phyloP scores from a whole-genome alignment of 2,888 invertebrate species.

The Tetanocera ferruginea region DNA sequence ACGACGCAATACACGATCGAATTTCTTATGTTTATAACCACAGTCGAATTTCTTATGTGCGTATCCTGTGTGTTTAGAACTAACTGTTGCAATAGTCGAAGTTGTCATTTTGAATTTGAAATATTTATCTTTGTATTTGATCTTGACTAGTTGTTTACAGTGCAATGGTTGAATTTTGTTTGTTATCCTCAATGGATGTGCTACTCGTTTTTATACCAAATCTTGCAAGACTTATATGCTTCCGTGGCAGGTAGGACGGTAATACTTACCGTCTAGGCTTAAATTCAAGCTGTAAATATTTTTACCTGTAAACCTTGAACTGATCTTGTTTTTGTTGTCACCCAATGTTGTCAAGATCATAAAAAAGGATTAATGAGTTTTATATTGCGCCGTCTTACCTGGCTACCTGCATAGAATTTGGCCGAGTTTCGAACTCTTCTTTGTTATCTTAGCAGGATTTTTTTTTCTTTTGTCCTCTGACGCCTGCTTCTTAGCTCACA shows the following conservation, averaged over 20 bases:
- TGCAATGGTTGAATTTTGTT: background rate
- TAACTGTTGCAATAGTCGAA: constrained; percentile 21
- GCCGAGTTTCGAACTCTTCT: background rate
- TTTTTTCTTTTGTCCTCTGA: background rate
- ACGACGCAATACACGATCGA: constrained; percentile 33
- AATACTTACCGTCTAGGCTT: background rate
- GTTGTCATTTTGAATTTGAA: constrained; percentile 32
- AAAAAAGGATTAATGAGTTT: background rate
- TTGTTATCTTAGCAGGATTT: background rate
- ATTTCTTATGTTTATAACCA: constrained; percentile 42
- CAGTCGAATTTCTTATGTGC: constrained; percentile 45
- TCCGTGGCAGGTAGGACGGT: background rate
- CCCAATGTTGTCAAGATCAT: background rate
- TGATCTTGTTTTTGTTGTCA: background rate
- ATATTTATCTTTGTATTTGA: background rate
- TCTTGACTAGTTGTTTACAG: background rate
- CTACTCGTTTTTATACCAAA: background rate
- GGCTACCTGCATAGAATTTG: background rate
- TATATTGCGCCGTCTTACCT: background rate
- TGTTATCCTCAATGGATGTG: background rate
- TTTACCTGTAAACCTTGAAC: background rate
- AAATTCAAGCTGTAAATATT: background rate
- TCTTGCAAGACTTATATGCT: background rate
- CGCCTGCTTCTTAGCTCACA: background rate
- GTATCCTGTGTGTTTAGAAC: constrained; percentile 22